phyloP scores from a whole-genome alignment of 53 echinoderm and acorn worm genomes.

The Hippasteria phrygiana region DNA sequence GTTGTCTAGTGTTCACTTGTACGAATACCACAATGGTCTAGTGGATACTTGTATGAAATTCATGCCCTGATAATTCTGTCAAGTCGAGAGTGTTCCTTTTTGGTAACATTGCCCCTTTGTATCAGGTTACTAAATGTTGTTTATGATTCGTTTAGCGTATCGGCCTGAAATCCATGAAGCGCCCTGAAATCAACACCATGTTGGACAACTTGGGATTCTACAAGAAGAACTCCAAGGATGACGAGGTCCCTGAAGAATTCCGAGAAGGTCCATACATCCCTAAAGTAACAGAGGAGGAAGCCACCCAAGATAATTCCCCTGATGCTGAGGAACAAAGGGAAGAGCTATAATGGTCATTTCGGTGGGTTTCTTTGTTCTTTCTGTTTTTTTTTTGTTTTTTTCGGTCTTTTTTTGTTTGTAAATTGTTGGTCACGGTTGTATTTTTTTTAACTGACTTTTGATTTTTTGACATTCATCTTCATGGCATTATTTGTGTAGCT shows the following conservation, averaged over 20 bases:
- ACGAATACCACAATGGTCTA: no score
- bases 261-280: conserved; percentile 80
- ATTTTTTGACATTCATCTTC: no score
- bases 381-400: neutral
- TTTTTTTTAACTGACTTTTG: no score
- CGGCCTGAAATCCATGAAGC: conserved; percentile 58
- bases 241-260: conserved; percentile 85
- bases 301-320: neutral
- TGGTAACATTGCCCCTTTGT: neutral
- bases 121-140: neutral
- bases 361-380: neutral
- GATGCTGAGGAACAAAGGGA: conserved; percentile 26
- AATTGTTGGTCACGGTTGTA: neutral
- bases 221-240: conserved; percentile 70
- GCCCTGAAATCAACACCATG: conserved; percentile 64
- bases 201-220: conserved; percentile 79
- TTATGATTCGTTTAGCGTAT: conserved; percentile 65
- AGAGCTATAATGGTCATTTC: conserved; percentile 18
- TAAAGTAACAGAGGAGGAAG: conserved; percentile 3
- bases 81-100: no score
- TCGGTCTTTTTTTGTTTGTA: neutral
- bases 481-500: no score
- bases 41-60: no score
- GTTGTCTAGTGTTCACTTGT: no score
- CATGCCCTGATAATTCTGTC: no score